Percentiles rank a stretch among this genome's conserved stretches.
Evolutionary conservation across 2,888 invertebrate species (phyloP).

Genomic region (Oscheius sp.): DNA sequence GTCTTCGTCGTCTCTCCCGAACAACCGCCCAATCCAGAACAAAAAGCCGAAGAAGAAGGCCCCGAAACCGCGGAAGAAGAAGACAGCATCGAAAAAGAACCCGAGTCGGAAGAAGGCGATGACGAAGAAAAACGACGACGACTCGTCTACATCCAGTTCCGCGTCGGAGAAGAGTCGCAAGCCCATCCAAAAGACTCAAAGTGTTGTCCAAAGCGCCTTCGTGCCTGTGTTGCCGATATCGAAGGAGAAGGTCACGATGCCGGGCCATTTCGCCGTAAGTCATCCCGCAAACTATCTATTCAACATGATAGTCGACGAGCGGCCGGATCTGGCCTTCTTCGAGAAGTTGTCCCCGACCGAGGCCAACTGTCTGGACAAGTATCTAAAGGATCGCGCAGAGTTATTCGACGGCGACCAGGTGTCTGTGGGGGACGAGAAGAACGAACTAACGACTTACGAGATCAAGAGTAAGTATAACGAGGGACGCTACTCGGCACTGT

Average conservation of each 20-base stretch:
- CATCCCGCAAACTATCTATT: conserved; percentile 2
- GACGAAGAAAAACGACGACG: background rate
- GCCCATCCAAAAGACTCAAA: background rate
- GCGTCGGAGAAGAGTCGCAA: background rate
- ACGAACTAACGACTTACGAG: background rate
- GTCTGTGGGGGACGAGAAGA: conserved; percentile 3
- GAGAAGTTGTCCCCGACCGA: conserved; percentile 5
- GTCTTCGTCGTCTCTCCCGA: no score
- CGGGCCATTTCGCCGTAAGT: background rate
- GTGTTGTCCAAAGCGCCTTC: background rate
- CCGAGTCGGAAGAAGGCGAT: background rate
- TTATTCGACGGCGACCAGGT: conserved; percentile 5
- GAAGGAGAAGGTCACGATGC: conserved; percentile 7
- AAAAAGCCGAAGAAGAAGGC: no score
- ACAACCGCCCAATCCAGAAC: no score
- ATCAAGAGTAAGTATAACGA: conserved; percentile 33
- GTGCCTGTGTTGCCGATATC: background rate
- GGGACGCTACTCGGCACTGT: conserved; percentile 37
- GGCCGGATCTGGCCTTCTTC: conserved; percentile 6
- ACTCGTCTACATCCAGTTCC: background rate
- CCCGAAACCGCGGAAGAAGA: background rate
- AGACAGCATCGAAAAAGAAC: background rate
- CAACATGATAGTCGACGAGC: conserved; percentile 3
- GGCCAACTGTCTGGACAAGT: conserved; percentile 18
- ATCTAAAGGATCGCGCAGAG: conserved; percentile 12